Base-by-base conservation (phyloP, 1,140 invertebrate genomes). In the Cydia fagiglandana region DNA sequence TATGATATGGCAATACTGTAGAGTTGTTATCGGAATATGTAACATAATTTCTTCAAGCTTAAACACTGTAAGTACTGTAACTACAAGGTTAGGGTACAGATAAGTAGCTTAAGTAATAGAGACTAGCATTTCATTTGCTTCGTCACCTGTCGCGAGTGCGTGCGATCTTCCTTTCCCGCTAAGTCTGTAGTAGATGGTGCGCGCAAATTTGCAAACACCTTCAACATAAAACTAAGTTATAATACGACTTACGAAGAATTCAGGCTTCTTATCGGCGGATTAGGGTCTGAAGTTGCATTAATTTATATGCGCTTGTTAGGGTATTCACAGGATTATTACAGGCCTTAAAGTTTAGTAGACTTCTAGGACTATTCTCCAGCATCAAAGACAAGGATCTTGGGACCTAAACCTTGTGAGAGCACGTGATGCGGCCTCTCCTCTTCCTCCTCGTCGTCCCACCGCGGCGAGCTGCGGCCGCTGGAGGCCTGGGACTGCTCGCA, bases 381-480 rank as follows among this genome's bases (percentile, higher is more conserved):
- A 61, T 61, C 56, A 61, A 61, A 24, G 56, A 10, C 56, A 64
- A 76, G 83, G 81, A 79, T 73, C 61, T 73, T 53, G 47, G 77
- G 75, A 64, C 90, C 83, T 89, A 85, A 84, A 92, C 91, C 91
- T 92, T 92, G 90, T 64, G 81, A 83, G 68, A 92, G 84, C 70
- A 91, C 78, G 83, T 91, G 89, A 64, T 90, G 89, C 50, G 77
- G 81, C 30, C 85, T 79, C 15, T 91, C 86, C 45, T 90, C 91
- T 12, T 91, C 88, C 4, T 91, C 89, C 61, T 91, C 91, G 53
- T 91, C 89, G 77, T 90, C 88, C 88, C 94, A 95, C 77, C 94
- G 94, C 81, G 94, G 94, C 83, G 94, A 95, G 84, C 94, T 92
- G 85, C 93, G 91, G 78, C 94, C 93, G 82, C 92, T 93, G 73